phyloP scores from a whole-genome alignment of 1,140 invertebrate species.

The Aricia agestis region DNA sequence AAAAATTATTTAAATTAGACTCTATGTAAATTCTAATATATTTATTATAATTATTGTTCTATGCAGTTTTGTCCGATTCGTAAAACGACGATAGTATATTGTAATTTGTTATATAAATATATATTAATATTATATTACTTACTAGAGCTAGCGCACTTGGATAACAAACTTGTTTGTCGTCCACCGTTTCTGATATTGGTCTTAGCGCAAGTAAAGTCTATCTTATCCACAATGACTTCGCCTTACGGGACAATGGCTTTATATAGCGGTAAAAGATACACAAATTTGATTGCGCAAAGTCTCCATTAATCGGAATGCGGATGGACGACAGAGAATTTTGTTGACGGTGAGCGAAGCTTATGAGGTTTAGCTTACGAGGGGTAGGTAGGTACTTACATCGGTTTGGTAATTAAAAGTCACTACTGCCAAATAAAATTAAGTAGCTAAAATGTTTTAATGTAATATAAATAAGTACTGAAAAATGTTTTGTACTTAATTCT shows the following conservation, averaged over 20 bases:
- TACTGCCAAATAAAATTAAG: slow-evolving; percentile 67
- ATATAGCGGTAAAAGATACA: too few relatives aligned
- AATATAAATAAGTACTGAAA: slow-evolving; percentile 49
- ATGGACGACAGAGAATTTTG: too few relatives aligned
- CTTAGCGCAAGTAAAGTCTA: too few relatives aligned
- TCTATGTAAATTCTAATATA: slow-evolving; percentile 49
- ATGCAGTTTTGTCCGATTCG: slow-evolving; percentile 47
- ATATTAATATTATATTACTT: slow-evolving; percentile 27
- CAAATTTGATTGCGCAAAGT: too few relatives aligned
- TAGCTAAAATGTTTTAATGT: slow-evolving; percentile 69
- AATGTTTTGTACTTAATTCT: slow-evolving; percentile 61
- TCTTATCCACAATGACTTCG: too few relatives aligned
- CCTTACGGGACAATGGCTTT: too few relatives aligned
- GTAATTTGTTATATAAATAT: slow-evolving; percentile 61
- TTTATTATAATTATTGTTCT: slow-evolving; percentile 32
- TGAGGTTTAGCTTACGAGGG: slow-evolving; percentile 47
- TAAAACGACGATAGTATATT: slow-evolving; percentile 55
- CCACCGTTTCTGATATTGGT: too few relatives aligned
- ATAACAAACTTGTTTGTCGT: too few relatives aligned
- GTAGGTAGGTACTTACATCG: slow-evolving; percentile 36
- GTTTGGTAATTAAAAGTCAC: slow-evolving; percentile 54
- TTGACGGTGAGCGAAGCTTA: slow-evolving; percentile 27
- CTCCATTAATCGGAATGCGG: too few relatives aligned
- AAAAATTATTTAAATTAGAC: slow-evolving; percentile 39
- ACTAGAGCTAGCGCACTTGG: too few relatives aligned